Base-by-base conservation (phyloP, 2,797 vertebrate genomes). In the Lacerta bilineata region DNA sequence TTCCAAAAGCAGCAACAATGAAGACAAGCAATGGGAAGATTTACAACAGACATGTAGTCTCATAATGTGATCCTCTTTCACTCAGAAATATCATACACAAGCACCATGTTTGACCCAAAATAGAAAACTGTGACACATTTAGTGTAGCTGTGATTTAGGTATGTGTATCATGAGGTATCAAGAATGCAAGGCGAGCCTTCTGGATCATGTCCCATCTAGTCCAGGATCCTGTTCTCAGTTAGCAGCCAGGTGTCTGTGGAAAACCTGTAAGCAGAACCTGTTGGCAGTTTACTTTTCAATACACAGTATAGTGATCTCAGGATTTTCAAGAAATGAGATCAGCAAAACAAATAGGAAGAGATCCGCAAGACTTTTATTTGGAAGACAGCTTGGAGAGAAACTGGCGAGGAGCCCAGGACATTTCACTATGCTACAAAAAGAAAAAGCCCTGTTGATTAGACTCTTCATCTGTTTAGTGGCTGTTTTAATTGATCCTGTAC, bases 351-450 rank as follows among this genome's bases (percentile, higher is more conserved):
- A 88, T 0, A 8, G 64, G 29, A 1, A 64, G 61, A 82, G 18
- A 50, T 20, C 41, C 29, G 46, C 33, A 76, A 76, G 41, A 68
- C n/a, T 83, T 68, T 77, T 71, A 55, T 86, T 1, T 36, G 83
- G 84, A 78, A 88, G 85, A 88, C 33, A 91, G 7, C 41, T 85
- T 18, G 5, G 87, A 76, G 59, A 74, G 59, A 27, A 82, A 36
- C 71, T 69, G 86, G 85, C 27, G n/a, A 80, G 55, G 27, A 46
- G 33, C 75, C 87, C 41, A 87, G 89, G 87, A 80, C 11, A 85
- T 88, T 88, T 77, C 61, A 77, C 0, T 69, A 55, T 7, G 59
- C 77, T 79, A 76, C 50, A 88, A 88, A 87, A 80, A 81, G 77
- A 78, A 64, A 89, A 88, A 75, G 2, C 25, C 80, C 20, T 27